phyloP scores from a whole-genome alignment of 2,113 vertebrate species.

The Eudyptes chrysolophus region DNA sequence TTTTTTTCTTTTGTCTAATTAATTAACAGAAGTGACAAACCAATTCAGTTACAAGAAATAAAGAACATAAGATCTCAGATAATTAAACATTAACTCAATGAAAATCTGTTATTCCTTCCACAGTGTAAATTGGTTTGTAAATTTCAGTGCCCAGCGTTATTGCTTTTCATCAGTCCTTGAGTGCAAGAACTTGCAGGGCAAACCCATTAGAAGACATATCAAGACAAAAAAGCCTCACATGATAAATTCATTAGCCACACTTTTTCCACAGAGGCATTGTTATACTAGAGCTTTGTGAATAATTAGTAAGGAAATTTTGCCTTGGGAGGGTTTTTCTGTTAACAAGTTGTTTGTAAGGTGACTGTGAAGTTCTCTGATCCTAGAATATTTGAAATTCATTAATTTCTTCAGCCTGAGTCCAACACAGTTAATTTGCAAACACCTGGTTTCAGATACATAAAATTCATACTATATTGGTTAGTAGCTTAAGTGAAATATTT shows the following conservation, averaged over 20 bases:
- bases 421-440: neutral
- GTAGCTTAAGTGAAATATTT: neutral
- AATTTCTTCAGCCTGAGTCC: neutral
- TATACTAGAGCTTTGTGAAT: neutral
- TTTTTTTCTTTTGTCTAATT: constrained; percentile 4
- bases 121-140: constrained; percentile 14
- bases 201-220: neutral
- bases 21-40: constrained; percentile 41
- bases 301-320: neutral
- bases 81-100: constrained; percentile 27
- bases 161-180: neutral
- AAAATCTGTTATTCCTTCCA: constrained; percentile 3
- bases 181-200: neutral
- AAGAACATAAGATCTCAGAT: constrained; percentile 2
- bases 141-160: neutral
- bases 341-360: neutral
- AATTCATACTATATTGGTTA: neutral
- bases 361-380: neutral
- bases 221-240: neutral
- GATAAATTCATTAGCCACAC: neutral
- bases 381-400: neutral
- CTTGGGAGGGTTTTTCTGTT: neutral
- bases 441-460: neutral
- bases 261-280: neutral
- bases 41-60: constrained; percentile 20